phyloP scores from a whole-genome alignment of 2,113 vertebrate genomes.

The Siniperca chuatsi region DNA sequence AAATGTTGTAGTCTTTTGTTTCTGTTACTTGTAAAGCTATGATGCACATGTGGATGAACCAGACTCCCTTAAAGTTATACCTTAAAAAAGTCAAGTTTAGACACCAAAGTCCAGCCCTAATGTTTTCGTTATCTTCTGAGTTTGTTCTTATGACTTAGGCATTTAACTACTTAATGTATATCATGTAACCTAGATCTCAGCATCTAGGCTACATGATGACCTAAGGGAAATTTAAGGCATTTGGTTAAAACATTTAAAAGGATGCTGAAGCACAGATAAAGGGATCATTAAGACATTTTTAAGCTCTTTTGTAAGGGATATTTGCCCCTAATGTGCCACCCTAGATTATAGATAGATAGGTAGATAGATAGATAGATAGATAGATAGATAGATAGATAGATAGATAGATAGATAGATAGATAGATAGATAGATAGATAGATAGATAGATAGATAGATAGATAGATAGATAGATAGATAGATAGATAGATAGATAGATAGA shows the following conservation, averaged over 20 bases:
- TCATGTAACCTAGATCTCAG: neutral
- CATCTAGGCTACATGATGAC: neutral
- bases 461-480: no score
- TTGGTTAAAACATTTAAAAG: neutral
- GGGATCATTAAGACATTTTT: neutral
- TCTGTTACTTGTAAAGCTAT: neutral
- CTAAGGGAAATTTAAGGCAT: neutral
- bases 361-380: no score
- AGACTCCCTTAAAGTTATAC: neutral
- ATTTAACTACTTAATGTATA: neutral
- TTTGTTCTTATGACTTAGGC: neutral
- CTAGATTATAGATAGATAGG: no score
- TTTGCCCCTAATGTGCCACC: neutral
- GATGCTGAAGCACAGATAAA: neutral
- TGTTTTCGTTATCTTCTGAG: neutral
- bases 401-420: no score
- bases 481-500: no score
- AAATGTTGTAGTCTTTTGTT: neutral
- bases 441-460: no score
- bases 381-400: no score
- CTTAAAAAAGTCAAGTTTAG: neutral
- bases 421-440: no score
- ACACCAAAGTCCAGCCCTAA: neutral
- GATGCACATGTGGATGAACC: neutral
- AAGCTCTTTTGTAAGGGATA: neutral